Evolutionary conservation across 2,113 vertebrate genomes (phyloP), one percentile per base, ranked within the genome.

Genomic region (Halcyon senegalensis): DNA sequence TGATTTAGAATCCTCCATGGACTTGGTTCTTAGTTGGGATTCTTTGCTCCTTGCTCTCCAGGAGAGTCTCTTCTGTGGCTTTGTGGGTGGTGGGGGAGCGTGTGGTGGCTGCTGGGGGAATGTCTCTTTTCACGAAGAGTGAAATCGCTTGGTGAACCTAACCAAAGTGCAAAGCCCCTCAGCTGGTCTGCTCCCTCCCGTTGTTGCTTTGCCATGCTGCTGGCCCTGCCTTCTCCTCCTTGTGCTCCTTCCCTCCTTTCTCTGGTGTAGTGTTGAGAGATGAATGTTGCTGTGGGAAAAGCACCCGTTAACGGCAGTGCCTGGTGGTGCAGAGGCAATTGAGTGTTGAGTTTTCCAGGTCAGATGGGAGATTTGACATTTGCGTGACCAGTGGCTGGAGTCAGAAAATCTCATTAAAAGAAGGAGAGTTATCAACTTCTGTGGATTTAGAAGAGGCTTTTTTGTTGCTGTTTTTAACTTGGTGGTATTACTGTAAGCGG

Each of bases 381-480:
- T 95, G 80, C 3, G 9, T 48, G 77, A 81, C 81, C 82, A 90
- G 75, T 0, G 1, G 43, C 83, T 84, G 69, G 67, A 93, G 70
- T 78, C 62, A 24, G 83, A 48, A 92, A 95, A 87, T 74, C 73
- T 90, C 83, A 69, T 94, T 94, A 82, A 93, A 95, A 81, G 60
- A 20, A 91, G 75, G 73, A 64, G 58, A 73, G 79, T 58, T 87
- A 93, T 33, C 76, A 41, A 82, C 62, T 88, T 69, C 53, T 43
- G 58, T 66, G 80, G 77, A 78, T 89, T 96, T 92, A 90, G 51
- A 58, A 64, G 64, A n/a, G 68, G 46, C 41, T 3, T 8, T 53
- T 67, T 82, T 68, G 58, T 58, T 79, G 56, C 68, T 90, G 76
- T 48, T 93, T 87, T 86, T 41, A 55, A 55, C 41, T 63, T 4